These are phyloP conservation scores for Marcusenius ussheri DNA, from an alignment of 2,113 vertebrate species.

Conservation along the genomic window DNA sequence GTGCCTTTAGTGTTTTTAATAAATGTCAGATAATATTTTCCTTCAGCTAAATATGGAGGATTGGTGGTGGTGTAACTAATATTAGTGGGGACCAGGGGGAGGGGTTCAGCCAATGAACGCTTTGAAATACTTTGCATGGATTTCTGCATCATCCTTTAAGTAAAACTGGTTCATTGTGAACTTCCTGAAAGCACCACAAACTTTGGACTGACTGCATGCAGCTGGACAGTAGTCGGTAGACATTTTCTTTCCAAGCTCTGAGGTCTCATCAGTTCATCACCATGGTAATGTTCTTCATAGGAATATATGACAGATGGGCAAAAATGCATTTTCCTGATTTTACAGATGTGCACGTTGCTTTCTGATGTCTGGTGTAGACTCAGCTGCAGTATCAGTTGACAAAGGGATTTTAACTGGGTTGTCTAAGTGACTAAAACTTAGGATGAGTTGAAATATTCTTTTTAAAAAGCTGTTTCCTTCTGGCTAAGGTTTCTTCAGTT, in stretches of 20 bases:
- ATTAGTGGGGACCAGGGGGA: constrained; percentile 11
- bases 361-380: not conserved
- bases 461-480: not conserved
- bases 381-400: not conserved
- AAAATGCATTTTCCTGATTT: not conserved
- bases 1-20: constrained; percentile 39
- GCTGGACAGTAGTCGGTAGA: not conserved
- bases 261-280: not conserved
- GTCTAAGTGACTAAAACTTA: not conserved
- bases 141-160: not conserved
- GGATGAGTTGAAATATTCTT: not conserved
- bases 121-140: not conserved
- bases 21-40: constrained; percentile 49
- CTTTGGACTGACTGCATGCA: not conserved
- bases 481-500: not conserved
- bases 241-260: not conserved
- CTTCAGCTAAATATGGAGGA: constrained; percentile 59
- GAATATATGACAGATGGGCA: not conserved
- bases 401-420: not conserved
- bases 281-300: not conserved
- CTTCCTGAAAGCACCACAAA: not conserved
- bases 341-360: not conserved
- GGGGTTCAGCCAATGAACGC: not conserved
- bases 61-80: constrained; percentile 26
- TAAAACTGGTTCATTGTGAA: not conserved